Conservation (phyloP, 92 coral and sea anemone genomes). For the Parazoanthus atlanticus region DNA sequence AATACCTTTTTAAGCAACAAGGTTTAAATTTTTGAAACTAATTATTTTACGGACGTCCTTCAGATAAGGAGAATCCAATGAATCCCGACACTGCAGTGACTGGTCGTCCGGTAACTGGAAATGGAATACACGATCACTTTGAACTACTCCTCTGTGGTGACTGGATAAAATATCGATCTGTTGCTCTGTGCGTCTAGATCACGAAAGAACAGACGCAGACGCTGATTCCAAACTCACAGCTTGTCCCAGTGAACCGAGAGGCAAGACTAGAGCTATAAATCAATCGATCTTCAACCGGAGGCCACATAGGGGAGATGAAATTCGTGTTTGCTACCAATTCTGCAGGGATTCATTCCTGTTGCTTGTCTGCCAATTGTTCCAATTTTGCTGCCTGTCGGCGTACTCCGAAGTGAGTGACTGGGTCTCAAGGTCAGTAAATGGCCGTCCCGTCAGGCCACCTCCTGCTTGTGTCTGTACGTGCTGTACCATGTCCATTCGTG, state of each 20-base stretch:
- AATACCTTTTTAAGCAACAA: slow-evolving; percentile 28
- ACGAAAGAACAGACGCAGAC: slow-evolving; percentile 3
- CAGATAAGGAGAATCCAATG: not conserved
- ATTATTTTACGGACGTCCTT: not conserved
- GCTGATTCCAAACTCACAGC: not conserved
- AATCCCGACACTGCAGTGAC: not conserved
- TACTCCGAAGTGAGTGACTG: slow-evolving; percentile 47
- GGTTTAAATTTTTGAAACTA: not conserved
- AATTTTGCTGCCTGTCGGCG: slow-evolving; percentile 33
- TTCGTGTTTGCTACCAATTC: not conserved
- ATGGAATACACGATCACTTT: not conserved
- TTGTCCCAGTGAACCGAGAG: not conserved
- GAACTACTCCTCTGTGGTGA: not conserved
- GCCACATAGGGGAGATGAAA: not conserved
- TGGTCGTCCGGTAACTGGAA: not conserved
- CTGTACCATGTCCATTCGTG: slow-evolving; percentile 35
- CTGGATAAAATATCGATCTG: not conserved
- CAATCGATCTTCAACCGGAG: not conserved
- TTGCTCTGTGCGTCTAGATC: not conserved
- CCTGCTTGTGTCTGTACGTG: slow-evolving; percentile 36
- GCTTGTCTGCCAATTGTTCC: slow-evolving; percentile 21
- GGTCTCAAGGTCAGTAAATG: slow-evolving; percentile 21
- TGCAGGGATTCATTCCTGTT: slow-evolving; percentile 20
- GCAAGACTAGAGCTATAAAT: not conserved
- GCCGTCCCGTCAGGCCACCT: slow-evolving; percentile 8